Evolutionary conservation across 1,140 invertebrate genomes (phyloP), one percentile per base, ranked within the genome.

Genomic region (Euglossa dilemma): DNA sequence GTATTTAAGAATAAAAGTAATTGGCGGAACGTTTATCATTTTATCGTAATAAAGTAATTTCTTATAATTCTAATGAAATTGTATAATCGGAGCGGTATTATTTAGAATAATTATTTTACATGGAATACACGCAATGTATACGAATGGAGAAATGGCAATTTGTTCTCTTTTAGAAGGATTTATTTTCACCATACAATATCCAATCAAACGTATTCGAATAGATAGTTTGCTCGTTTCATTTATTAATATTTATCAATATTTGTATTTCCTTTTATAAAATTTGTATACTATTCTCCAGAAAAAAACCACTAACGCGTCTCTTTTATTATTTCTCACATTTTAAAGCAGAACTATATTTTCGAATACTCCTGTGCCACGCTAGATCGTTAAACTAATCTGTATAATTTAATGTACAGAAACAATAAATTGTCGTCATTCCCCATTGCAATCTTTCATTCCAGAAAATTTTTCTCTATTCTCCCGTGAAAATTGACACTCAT

Each of bases 381-480:
- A 43, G 74, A 86, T n/a, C 18, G 63, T 59, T 18, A 36, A 36
- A 36, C 25, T 18, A 2, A 66, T 76, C 4, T 83, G 47, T 77
- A 78, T 83, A 73, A 74, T 85, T 83, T 50, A 18, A 70, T 85
- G 69, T 87, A 84, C 72, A 87, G 81, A 81, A 87, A 72, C 85
- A 87, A 87, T 87, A 87, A 87, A 87, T 43, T 28, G 69, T 82
- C 64, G 77, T 50, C 61, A 73, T 84, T n/a, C n/a, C 47, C 20
- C 61, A 84, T 52, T 20, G 16, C 3, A 61, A 28, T 61, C n/a
- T 76, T 70, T 43, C 5, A 28, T 50, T 59, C 5, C 45, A 28
- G 0, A 23, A 20, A 14, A 67, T 11, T 43, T 36, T 1, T 9
- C 45, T 45, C 14, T 36, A n/a, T 57, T 18, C 23, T 20, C 36